Evolutionary conservation across 2,113 vertebrate species (phyloP).

Genomic region (Coptodon bakossiorum): DNA sequence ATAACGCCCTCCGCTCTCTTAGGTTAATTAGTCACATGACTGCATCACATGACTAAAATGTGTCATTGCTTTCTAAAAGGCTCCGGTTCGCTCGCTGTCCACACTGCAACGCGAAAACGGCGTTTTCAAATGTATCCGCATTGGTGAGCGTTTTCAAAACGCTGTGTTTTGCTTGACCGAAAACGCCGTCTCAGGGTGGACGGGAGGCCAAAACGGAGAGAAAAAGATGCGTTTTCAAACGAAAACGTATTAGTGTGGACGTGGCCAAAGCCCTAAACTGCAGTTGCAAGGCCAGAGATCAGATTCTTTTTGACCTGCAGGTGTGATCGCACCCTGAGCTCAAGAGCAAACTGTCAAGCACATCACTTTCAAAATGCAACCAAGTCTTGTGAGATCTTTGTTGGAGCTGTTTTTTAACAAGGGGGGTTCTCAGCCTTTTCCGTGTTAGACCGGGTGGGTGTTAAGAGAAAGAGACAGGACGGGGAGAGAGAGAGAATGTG

Average conservation of each 20-base stretch:
- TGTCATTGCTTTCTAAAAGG: not conserved
- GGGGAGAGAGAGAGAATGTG: not conserved
- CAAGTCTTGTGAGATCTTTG: not conserved
- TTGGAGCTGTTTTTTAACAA: not conserved
- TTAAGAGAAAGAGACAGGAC: not conserved
- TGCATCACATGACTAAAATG: not conserved
- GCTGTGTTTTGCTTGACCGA: not conserved
- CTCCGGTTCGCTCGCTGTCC: not conserved
- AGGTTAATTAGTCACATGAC: not conserved
- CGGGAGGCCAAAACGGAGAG: not conserved
- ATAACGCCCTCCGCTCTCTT: not conserved
- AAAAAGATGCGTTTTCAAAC: not conserved
- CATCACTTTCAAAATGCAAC: not conserved
- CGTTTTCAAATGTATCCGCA: not conserved
- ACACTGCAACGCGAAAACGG: rapidly evolving
- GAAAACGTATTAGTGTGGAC: not conserved
- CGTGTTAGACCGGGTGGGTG: not conserved
- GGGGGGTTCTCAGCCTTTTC: not conserved
- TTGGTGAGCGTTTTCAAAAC: not conserved
- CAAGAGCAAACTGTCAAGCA: not conserved
- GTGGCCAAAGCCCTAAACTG: not conserved
- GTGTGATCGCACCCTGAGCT: constrained; percentile 17
- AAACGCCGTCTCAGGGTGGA: rapidly evolving
- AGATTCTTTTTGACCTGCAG: not conserved
- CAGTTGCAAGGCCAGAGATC: not conserved